Conservation (phyloP, 2,888 invertebrate genomes). For the Caenorhabditis sulstoni region DNA sequence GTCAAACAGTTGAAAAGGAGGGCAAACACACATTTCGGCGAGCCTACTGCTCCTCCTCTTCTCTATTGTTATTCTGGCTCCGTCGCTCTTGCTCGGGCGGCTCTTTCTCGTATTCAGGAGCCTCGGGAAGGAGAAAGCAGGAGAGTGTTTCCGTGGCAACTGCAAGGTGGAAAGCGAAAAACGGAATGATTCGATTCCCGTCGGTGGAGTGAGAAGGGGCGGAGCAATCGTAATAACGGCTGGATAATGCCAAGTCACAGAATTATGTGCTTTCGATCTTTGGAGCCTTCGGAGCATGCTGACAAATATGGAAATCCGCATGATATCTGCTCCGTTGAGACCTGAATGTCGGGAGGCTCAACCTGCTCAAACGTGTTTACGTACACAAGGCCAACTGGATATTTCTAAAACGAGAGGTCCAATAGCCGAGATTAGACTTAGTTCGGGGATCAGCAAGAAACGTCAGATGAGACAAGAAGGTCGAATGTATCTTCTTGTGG, state of each 20-base stretch:
- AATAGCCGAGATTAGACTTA: too few species aligned
- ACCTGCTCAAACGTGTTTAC: not conserved
- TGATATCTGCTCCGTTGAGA: not conserved
- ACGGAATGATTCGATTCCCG: not conserved
- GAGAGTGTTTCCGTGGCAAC: constrained; percentile 20
- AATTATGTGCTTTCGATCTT: constrained; percentile 17
- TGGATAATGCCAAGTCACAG: constrained; percentile 20
- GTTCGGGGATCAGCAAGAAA: too few species aligned
- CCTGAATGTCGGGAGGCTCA: not conserved
- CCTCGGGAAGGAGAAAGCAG: constrained; percentile 6
- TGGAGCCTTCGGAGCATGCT: constrained; percentile 3
- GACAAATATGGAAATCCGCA: constrained; percentile 8
- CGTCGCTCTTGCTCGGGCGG: not conserved
- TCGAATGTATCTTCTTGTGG: not conserved
- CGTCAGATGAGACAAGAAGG: not conserved
- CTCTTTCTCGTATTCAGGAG: not conserved
- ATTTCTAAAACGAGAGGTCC: too few species aligned
- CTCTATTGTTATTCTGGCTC: not conserved
- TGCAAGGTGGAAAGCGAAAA: not conserved
- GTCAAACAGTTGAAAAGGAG: constrained; percentile 38
- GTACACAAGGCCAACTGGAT: too few species aligned
- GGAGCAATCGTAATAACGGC: constrained; percentile 1
- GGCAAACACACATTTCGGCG: constrained; percentile 16
- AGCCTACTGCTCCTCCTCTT: constrained; percentile 3
- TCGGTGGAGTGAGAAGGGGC: constrained; percentile 12